Conservation (phyloP, 30 jellyfish, hydroid and myxozoan species). For the Rhopilema esculentum region DNA sequence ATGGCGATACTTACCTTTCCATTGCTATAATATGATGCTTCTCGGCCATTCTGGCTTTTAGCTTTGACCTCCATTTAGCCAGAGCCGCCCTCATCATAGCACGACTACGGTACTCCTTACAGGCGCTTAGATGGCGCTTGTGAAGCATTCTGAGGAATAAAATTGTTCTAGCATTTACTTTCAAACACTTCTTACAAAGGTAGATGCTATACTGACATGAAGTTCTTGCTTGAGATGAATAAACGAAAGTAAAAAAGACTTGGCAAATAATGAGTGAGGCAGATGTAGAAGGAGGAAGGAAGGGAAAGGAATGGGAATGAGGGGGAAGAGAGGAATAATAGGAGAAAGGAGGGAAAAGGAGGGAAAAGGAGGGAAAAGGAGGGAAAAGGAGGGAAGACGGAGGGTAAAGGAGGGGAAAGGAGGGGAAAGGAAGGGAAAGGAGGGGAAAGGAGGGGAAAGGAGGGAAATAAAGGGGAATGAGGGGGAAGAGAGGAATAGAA, state of each 20-base stretch:
- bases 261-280: not conserved
- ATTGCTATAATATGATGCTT: not conserved
- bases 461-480: too few species aligned
- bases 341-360: too few species aligned
- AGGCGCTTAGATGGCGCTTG: conserved; percentile 57
- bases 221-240: not conserved
- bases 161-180: not conserved
- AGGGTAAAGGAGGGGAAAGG: too few species aligned
- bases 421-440: too few species aligned
- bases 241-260: not conserved
- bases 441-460: too few species aligned
- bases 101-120: conserved; percentile 64
- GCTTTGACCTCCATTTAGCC: conserved; percentile 23
- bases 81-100: conserved; percentile 1
- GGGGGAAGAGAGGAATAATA: too few species aligned
- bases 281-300: not conserved
- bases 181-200: not conserved
- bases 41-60: not conserved
- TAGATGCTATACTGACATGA: not conserved
- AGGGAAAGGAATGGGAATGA: not conserved
- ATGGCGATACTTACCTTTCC: conserved; percentile 5
- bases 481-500: too few species aligned
- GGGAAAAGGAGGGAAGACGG: too few species aligned
- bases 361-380: too few species aligned
- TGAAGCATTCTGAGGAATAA: conserved; percentile 30